phyloP scores from a whole-genome alignment of 1,140 invertebrate species.

The Calliopsis andreniformis region DNA sequence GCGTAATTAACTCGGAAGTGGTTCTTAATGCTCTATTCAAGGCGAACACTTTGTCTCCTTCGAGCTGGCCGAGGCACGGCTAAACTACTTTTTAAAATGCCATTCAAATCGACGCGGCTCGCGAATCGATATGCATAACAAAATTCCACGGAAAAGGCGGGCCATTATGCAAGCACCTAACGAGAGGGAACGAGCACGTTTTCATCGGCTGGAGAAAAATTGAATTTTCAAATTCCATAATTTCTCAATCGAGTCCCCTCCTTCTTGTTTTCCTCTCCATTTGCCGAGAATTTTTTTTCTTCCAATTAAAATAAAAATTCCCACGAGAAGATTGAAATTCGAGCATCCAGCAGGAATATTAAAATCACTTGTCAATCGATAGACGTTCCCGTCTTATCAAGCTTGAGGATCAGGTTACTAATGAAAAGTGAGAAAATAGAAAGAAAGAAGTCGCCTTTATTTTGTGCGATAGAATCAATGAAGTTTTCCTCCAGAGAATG shows the following conservation, averaged over 20 bases:
- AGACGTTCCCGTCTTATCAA: no score
- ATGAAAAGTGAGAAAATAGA: no score
- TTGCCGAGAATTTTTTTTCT: neutral
- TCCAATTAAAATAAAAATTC: neutral
- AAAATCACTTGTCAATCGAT: neutral
- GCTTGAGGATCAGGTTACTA: no score
- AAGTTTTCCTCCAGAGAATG: no score
- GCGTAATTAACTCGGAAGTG: constrained; percentile 15
- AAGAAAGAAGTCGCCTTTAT: no score
- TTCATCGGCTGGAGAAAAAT: constrained; percentile 2
- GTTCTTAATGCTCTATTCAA: neutral
- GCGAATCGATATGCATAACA: constrained; percentile 4
- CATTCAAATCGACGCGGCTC: constrained; percentile 15
- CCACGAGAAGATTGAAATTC: neutral
- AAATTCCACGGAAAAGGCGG: neutral
- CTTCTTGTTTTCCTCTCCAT: neutral
- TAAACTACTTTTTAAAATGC: neutral
- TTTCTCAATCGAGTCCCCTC: neutral
- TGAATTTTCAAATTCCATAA: constrained; percentile 22
- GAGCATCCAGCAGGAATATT: neutral
- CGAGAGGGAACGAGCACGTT: neutral
- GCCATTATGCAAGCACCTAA: neutral
- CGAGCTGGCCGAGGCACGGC: no score
- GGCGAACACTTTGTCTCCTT: neutral
- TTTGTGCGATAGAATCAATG: no score